Evolutionary conservation across 2,113 vertebrate genomes (phyloP), one percentile per base, ranked within the genome.

Genomic region (Eurypyga helias): DNA sequence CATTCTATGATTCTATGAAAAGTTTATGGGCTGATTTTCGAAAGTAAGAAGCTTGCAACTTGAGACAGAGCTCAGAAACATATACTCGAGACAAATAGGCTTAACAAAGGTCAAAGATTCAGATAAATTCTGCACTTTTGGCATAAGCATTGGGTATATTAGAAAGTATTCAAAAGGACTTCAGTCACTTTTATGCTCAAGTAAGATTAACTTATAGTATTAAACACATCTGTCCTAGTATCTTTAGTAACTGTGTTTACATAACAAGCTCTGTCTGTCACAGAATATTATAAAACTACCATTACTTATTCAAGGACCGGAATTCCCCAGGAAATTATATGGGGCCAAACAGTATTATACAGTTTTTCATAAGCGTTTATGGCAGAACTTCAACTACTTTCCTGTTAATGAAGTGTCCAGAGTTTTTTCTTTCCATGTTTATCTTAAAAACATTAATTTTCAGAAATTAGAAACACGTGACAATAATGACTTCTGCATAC

Each of bases 361-460:
- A 84, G 81, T 93, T 97, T 95, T 95, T 91, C 86, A 66, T 96
- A 96, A 97, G 82, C 52, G 2, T 93, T 98, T 96, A 94, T 97
- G 97, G 97, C 98, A 98, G 96, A 95, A 95, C 92, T 97, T 98
- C 97, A 98, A 97, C 97, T 97, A 88, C 97, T 97, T 97, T 91
- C 60, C 62, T 96, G 73, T 87, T 97, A 97, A 97, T 93, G 91
- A 95, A 95, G 84, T 86, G 84, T 96, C 95, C 93, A 94, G 90
- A 95, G 64, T 80, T 71, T 92, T 11, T 91, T 95, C 93, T 96
- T 93, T 88, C 91, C 28, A 31, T 71, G 83, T 97, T 96, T 97
- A 96, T 96, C 97, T 97, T 96, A 92, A 94, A 97, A 97, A 90
- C 65, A 96, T 89, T 91, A 73, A 93, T 97, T 98, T 97, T 96